Evolutionary conservation across 1,140 invertebrate genomes (phyloP).

Genomic region (Psilanteris sp.): DNA sequence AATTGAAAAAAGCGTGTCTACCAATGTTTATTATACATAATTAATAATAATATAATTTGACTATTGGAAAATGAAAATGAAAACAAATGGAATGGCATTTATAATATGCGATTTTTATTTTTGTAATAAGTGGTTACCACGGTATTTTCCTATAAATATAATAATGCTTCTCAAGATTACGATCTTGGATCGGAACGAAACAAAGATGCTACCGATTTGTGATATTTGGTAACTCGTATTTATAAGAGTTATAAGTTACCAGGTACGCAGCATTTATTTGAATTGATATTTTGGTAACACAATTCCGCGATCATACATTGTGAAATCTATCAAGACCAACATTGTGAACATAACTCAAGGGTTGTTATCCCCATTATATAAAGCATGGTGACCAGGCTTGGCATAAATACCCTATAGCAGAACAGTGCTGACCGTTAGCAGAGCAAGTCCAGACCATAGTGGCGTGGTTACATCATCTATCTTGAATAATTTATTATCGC

Average conservation of each 20-base stretch:
- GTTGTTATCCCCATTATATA: conserved; percentile 73
- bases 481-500: conserved; percentile 80
- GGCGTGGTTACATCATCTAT: conserved; percentile 80
- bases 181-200: no score
- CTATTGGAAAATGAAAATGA: no score
- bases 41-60: no score
- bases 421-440: conserved; percentile 72
- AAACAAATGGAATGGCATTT: no score
- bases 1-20: no score
- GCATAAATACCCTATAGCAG: conserved; percentile 79
- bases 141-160: no score
- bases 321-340: conserved; percentile 81
- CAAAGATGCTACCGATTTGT: no score
- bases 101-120: no score
- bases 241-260: background rate
- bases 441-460: conserved; percentile 74
- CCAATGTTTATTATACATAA: no score
- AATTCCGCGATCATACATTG: conserved; percentile 78
- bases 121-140: no score
- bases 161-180: no score
- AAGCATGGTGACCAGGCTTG: conserved; percentile 79
- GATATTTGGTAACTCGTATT: background rate
- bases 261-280: conserved; percentile 64
- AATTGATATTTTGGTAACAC: conserved; percentile 64
- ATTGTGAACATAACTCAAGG: conserved; percentile 79